Conservation (phyloP, 2,113 vertebrate species). For the Hyla sarda region DNA sequence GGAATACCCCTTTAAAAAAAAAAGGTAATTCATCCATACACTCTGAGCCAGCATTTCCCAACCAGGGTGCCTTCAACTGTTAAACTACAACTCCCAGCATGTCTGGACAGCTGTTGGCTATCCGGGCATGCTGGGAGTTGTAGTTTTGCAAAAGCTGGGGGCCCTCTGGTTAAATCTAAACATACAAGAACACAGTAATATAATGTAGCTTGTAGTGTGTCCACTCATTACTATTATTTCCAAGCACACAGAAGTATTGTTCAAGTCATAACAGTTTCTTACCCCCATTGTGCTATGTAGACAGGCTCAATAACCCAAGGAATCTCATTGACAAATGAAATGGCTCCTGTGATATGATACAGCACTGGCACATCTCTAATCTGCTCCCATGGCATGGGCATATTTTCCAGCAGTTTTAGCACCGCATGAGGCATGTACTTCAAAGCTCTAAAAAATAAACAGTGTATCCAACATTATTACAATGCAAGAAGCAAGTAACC, state of each 20-base stretch:
- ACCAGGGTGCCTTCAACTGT: too few species aligned
- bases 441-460: conserved; percentile 78
- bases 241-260: background rate
- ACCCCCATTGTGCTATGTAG: conserved; percentile 99
- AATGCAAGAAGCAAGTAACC: background rate
- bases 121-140: too few species aligned
- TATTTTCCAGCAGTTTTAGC: conserved; percentile 97
- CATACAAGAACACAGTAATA: too few species aligned
- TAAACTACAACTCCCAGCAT: too few species aligned
- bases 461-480: background rate
- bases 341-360: conserved; percentile 97
- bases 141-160: too few species aligned
- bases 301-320: conserved; percentile 98
- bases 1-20: too few species aligned
- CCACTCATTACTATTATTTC: background rate
- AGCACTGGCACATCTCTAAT: conserved; percentile 95
- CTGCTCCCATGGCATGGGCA: conserved; percentile 99
- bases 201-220: too few species aligned
- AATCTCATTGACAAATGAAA: conserved; percentile 98
- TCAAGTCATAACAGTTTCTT: conserved; percentile 62
- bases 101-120: too few species aligned
- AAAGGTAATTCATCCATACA: too few species aligned
- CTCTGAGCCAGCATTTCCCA: too few species aligned
- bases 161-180: too few species aligned
- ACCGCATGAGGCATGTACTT: conserved; percentile 99